These are phyloP conservation scores for Phyto melanocephala DNA, from an alignment of 2,888 invertebrate species.

Conservation along the genomic window DNA sequence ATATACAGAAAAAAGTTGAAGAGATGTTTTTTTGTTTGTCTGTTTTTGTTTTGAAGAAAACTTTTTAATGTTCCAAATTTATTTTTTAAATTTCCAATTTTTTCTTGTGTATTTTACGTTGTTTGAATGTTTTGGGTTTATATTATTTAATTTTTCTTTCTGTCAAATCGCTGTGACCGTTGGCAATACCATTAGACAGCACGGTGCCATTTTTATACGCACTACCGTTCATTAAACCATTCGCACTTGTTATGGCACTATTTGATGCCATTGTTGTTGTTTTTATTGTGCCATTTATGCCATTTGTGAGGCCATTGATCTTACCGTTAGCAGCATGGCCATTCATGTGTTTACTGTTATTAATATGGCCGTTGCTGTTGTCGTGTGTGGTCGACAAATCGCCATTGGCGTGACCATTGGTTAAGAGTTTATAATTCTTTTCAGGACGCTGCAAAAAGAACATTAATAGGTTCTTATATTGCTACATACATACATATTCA, in stretches of 20 bases:
- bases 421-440: slow-evolving; percentile 63
- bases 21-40: not conserved
- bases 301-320: slow-evolving; percentile 69
- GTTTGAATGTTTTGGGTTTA: slow-evolving; percentile 68
- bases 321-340: slow-evolving; percentile 52
- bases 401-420: slow-evolving; percentile 55
- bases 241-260: slow-evolving; percentile 65
- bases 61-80: slow-evolving; percentile 22
- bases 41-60: too few species aligned
- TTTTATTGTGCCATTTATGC: too few species aligned
- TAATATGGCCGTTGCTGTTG: slow-evolving; percentile 40
- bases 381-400: slow-evolving; percentile 66
- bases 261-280: slow-evolving; percentile 40
- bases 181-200: slow-evolving; percentile 68
- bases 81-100: slow-evolving; percentile 57
- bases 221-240: slow-evolving; percentile 69
- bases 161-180: slow-evolving; percentile 73
- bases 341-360: slow-evolving; percentile 57
- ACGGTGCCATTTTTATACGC: slow-evolving; percentile 72
- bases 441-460: slow-evolving; percentile 71
- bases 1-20: not conserved
- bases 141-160: slow-evolving; percentile 79
- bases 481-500: slow-evolving; percentile 54
- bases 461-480: slow-evolving; percentile 72
- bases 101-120: slow-evolving; percentile 57